phyloP scores from a whole-genome alignment of 2,888 invertebrate genomes.

The Pseudococcus longispinus region DNA sequence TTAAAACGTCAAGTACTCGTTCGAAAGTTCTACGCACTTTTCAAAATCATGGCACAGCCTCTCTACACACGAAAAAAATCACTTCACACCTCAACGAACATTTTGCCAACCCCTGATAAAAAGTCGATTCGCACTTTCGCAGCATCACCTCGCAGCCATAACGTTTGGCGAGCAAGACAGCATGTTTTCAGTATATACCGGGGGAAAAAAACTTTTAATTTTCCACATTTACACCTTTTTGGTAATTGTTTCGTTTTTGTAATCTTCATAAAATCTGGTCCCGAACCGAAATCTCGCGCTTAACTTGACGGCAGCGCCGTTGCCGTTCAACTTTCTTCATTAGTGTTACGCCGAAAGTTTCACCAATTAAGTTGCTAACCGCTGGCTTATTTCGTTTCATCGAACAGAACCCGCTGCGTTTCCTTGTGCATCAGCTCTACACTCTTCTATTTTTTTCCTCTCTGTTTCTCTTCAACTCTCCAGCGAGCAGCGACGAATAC shows the following conservation, averaged over 20 bases:
- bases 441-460: not conserved
- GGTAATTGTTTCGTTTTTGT: constrained; percentile 29
- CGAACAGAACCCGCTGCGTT: not conserved
- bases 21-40: no score
- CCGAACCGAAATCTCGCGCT: constrained; percentile 17
- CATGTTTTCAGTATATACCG: not conserved
- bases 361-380: constrained; percentile 25
- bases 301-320: not conserved
- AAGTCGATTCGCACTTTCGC: not conserved
- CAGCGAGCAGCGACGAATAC: not conserved
- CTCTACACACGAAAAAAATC: not conserved
- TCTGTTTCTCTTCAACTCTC: not conserved
- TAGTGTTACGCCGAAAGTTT: constrained; percentile 29
- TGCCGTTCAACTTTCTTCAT: constrained; percentile 36
- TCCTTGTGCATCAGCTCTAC: not conserved
- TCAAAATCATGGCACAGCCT: no score
- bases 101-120: not conserved
- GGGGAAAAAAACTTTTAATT: constrained; percentile 14
- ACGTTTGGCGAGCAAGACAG: not conserved
- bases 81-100: not conserved
- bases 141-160: not conserved
- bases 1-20: no score
- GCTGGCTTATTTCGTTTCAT: constrained; percentile 32
- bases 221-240: constrained; percentile 32
- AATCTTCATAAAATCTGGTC: constrained; percentile 32